Conservation (phyloP, 2,888 invertebrate genomes). For the Zaprionus lineosus region DNA sequence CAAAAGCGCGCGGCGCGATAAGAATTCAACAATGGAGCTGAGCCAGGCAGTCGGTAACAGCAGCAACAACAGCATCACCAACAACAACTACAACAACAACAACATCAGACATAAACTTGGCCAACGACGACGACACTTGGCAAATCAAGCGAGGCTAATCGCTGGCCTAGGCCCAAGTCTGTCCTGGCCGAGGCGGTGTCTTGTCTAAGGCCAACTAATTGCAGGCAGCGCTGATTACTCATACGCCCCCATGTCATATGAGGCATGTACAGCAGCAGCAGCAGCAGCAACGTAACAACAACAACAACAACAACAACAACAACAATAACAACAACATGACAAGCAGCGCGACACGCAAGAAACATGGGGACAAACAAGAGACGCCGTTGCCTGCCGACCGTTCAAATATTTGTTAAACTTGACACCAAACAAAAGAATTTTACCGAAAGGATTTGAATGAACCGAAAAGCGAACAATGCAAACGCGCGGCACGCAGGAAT, state of each 20-base stretch:
- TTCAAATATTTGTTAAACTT: constrained; percentile 81
- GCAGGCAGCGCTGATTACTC: constrained; percentile 64
- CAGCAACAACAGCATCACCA: constrained; percentile 8
- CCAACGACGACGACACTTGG: constrained; percentile 31
- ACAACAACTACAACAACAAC: neutral
- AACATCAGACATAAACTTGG: neutral
- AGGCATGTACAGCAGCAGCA: constrained; percentile 25
- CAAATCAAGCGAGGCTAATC: constrained; percentile 52
- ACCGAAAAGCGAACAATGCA: constrained; percentile 71
- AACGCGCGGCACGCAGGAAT: constrained; percentile 67
- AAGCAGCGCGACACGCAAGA: constrained; percentile 53
- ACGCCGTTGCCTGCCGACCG: constrained; percentile 38
- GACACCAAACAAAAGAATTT: constrained; percentile 81
- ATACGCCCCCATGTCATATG: constrained; percentile 62
- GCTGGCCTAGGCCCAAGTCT: constrained; percentile 37
- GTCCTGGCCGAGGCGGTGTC: constrained; percentile 7
- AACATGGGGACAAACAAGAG: constrained; percentile 69
- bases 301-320: constrained; percentile 2
- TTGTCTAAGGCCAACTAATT: constrained; percentile 66
- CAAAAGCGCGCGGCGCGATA: constrained; percentile 62
- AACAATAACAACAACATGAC: constrained; percentile 50
- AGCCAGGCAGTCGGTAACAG: neutral
- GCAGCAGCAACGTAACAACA: constrained; percentile 13
- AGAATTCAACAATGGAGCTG: constrained; percentile 63
- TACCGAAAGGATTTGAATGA: constrained; percentile 77